Conservation (phyloP, 35 echinoderm and acorn worm species). For the Amphiura filiformis region DNA sequence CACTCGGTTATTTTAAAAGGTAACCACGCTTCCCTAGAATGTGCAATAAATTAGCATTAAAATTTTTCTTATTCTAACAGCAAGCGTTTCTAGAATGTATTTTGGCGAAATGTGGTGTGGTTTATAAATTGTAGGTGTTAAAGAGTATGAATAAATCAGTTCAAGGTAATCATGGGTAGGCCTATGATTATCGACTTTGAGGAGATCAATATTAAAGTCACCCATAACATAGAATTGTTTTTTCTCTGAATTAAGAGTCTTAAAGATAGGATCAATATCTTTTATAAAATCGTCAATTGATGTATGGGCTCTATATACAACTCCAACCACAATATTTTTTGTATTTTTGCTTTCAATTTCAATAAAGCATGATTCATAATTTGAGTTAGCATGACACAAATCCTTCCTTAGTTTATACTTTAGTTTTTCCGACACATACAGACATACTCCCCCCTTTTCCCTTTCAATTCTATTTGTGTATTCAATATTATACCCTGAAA, state of each 20-base stretch:
- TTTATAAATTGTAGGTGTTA: background rate
- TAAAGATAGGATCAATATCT: background rate
- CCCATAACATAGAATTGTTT: background rate
- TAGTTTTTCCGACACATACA: background rate
- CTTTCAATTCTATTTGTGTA: background rate
- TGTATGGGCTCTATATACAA: background rate
- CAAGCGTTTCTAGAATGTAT: no score
- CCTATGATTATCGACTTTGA: background rate
- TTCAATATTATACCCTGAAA: background rate
- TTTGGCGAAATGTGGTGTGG: no score
- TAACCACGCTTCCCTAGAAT: no score
- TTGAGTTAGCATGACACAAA: background rate
- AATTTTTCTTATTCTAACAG: no score
- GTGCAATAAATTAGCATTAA: no score
- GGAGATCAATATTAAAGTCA: background rate
- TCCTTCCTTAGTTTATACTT: background rate
- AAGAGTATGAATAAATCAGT: background rate
- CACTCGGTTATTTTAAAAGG: no score
- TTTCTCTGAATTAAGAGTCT: background rate
- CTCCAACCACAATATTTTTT: background rate
- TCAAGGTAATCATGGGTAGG: background rate
- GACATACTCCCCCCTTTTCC: background rate
- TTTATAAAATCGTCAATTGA: background rate
- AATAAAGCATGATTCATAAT: background rate
- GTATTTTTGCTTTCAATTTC: no score